Percentiles rank a stretch among this genome's conserved stretches.
phyloP scores from a whole-genome alignment of 1,140 invertebrate genomes.

The Stegodyphus dumicola region DNA sequence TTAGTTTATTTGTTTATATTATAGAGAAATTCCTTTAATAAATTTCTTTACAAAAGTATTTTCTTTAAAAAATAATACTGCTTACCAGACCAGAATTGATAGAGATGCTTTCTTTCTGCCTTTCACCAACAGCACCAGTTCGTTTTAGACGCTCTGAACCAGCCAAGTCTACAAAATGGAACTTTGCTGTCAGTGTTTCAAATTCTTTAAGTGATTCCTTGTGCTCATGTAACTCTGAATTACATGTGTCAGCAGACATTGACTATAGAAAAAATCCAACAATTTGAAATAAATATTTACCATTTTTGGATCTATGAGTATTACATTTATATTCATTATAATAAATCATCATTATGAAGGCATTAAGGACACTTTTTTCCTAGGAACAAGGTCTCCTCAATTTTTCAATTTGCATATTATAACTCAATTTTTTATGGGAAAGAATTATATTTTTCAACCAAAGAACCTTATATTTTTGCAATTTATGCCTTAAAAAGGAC shows the following conservation, averaged over 20 bases:
- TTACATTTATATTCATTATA: no score
- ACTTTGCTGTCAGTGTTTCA: conserved; percentile 67
- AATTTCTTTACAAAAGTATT: background rate
- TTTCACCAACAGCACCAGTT: conserved; percentile 77
- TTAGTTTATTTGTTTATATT: background rate
- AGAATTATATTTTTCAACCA: no score
- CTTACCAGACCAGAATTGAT: conserved; percentile 84
- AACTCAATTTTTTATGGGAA: no score
- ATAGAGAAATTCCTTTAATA: background rate
- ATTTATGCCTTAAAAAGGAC: no score
- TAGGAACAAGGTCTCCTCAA: no score
- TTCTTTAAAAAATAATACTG: background rate
- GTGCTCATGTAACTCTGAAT: conserved; percentile 46
- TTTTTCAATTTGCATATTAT: no score
- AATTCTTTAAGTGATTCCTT: conserved; percentile 42
- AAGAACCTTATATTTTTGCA: no score
- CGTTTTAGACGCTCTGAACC: conserved; percentile 89
- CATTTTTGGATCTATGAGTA: no score
- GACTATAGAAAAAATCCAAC: conserved; percentile 6
- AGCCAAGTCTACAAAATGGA: conserved; percentile 91
- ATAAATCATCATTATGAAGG: no score
- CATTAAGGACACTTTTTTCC: no score
- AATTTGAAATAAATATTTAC: no score
- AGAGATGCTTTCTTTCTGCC: conserved; percentile 87
- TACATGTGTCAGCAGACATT: conserved; percentile 28